Percentiles rank a stretch among this genome's conserved stretches.
Evolutionary conservation across 2,113 vertebrate genomes (phyloP).

Genomic region (Bufo bufo): DNA sequence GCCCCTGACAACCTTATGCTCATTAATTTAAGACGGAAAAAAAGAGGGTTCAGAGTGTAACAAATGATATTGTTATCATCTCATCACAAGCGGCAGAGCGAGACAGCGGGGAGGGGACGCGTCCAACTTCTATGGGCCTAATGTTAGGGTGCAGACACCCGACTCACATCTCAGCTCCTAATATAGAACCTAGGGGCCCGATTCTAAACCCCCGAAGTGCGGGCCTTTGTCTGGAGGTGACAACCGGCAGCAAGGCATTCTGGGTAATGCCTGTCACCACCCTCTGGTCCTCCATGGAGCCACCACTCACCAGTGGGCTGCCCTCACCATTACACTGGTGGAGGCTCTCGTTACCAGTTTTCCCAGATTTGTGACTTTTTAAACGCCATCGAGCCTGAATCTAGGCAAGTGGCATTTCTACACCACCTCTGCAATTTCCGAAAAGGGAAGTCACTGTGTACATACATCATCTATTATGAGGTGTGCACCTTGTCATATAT

Average conservation of each 20-base stretch:
- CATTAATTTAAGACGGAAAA: slow-evolving; percentile 67
- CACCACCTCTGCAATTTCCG: too few relatives aligned
- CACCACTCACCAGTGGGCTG: too few relatives aligned
- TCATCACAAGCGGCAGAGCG: slow-evolving; percentile 59
- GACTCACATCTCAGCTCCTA: slow-evolving; percentile 1
- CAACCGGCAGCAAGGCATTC: neutral
- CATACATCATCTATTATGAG: too few relatives aligned
- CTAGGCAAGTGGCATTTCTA: too few relatives aligned
- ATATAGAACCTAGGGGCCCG: slow-evolving; percentile 2
- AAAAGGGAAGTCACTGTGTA: too few relatives aligned
- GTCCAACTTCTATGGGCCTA: slow-evolving; percentile 39
- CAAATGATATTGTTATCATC: slow-evolving; percentile 71
- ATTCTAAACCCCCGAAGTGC: neutral
- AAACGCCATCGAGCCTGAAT: too few relatives aligned
- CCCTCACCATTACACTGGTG: too few relatives aligned
- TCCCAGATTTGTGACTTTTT: too few relatives aligned
- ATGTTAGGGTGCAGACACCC: slow-evolving; percentile 28
- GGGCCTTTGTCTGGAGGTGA: neutral
- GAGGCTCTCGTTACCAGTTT: too few relatives aligned
- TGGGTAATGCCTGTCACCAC: neutral
- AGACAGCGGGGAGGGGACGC: slow-evolving; percentile 46
- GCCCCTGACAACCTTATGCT: slow-evolving; percentile 70
- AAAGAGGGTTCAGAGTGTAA: slow-evolving; percentile 64
- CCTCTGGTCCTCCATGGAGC: neutral
- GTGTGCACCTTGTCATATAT: too few relatives aligned